Percentiles rank a stretch among this genome's conserved stretches.
Evolutionary conservation across 2,113 vertebrate genomes (phyloP).

Genomic region (Gymnobelideus leadbeateri): DNA sequence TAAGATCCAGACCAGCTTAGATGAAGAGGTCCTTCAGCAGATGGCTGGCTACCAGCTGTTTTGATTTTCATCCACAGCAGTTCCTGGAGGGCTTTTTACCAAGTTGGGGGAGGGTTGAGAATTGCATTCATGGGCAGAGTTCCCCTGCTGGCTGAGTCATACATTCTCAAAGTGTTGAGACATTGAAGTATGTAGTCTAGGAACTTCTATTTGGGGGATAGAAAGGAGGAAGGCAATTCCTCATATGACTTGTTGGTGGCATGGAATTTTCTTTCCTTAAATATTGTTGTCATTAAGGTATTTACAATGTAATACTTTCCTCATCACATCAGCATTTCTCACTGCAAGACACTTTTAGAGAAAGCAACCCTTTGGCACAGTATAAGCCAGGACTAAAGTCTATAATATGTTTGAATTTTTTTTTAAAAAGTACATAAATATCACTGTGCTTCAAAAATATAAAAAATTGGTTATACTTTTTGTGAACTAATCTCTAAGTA

Average conservation of each 20-base stretch:
- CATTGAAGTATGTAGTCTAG: background rate
- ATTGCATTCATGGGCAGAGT: background rate
- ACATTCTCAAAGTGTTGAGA: background rate
- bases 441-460: constrained; percentile 55
- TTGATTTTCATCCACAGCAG: background rate
- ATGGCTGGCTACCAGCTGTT: background rate
- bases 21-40: background rate
- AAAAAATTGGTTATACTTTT: constrained; percentile 51
- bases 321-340: constrained; percentile 71
- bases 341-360: constrained; percentile 77
- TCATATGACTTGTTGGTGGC: constrained; percentile 63
- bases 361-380: constrained; percentile 81
- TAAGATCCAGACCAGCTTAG: background rate
- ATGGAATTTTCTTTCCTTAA: constrained; percentile 35
- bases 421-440: constrained; percentile 46
- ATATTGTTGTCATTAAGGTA: constrained; percentile 57
- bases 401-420: background rate
- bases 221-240: constrained; percentile 57
- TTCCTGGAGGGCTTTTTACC: background rate
- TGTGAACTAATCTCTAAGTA: constrained; percentile 66
- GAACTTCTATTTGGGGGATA: background rate
- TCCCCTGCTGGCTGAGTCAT: background rate
- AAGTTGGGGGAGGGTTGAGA: background rate
- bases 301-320: constrained; percentile 56
- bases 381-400: constrained; percentile 77